A percentile compares a stretch with the other conserved stretches of the same genome.
These are phyloP conservation scores for Festucalex cinctus DNA, from an alignment of 2,113 vertebrate species.

Conservation along the genomic window DNA sequence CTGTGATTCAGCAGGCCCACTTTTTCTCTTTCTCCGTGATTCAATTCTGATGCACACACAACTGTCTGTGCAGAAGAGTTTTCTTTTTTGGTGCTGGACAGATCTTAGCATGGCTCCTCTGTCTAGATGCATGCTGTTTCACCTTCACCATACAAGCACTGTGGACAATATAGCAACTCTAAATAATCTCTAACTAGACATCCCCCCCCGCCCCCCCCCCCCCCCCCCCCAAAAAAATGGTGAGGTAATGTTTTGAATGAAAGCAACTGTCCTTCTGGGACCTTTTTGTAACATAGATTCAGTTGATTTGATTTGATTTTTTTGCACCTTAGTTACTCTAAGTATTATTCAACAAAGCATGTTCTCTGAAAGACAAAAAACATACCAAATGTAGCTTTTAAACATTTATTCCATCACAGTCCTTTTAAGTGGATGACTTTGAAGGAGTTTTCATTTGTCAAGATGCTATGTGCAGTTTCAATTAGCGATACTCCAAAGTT, in stretches of 20 bases:
- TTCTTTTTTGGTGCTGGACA: too few species aligned
- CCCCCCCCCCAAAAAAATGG: too few species aligned
- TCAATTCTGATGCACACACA: too few species aligned
- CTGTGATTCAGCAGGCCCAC: too few species aligned
- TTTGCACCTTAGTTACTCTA: neutral
- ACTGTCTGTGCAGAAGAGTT: too few species aligned
- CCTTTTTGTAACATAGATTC: neutral
- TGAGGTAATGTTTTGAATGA: neutral
- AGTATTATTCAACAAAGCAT: neutral
- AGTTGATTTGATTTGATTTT: neutral
- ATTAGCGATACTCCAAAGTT: neutral
- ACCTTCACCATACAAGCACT: neutral
- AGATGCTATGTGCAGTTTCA: neutral
- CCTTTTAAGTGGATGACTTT: neutral
- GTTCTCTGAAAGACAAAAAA: neutral
- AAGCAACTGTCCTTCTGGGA: neutral
- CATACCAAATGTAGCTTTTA: neutral
- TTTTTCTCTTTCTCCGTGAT: neutral
- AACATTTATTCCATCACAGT: neutral
- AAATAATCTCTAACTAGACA: neutral
- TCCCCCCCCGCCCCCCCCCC: too few species aligned
- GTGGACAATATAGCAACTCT: neutral
- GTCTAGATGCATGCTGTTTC: too few species aligned
- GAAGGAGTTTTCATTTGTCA: neutral
- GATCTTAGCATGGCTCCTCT: too few species aligned